phyloP scores from a whole-genome alignment of 2,888 invertebrate species.

The Coenonympha arcania region DNA sequence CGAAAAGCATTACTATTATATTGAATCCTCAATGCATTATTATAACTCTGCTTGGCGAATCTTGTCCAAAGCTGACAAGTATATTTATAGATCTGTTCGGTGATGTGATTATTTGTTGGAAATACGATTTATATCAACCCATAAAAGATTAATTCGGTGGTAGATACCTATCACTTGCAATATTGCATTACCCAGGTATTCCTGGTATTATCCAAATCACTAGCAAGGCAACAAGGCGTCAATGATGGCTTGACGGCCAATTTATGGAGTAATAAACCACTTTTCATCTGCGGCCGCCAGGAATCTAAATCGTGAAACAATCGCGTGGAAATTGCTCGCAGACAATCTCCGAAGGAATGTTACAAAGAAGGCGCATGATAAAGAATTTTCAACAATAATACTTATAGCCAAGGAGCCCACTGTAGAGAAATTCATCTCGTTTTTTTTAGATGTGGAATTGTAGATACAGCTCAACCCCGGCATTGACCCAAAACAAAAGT shows the following conservation, averaged over 20 bases:
- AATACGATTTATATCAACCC: no score
- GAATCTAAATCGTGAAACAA: conserved; percentile 31
- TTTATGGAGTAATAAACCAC: conserved; percentile 24
- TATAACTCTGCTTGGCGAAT: no score
- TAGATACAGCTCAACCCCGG: no score
- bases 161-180: neutral
- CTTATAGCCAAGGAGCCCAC: conserved; percentile 19
- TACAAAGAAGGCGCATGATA: conserved; percentile 49
- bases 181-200: neutral
- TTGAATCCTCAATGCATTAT: no score
- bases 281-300: conserved; percentile 20
- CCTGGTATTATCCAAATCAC: conserved; percentile 4
- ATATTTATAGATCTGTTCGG: no score
- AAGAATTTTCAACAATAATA: conserved; percentile 36
- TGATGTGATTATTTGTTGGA: no score
- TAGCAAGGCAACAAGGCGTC: conserved; percentile 23
- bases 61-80: no score
- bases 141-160: no score
- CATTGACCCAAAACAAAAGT: no score
- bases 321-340: conserved; percentile 45
- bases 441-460: no score
- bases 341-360: conserved; percentile 54
- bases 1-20: no score
- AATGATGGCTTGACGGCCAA: conserved; percentile 26
- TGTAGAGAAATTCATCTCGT: neutral